These are phyloP conservation scores for Melanotaenia nigrans DNA, from an alignment of 2,797 vertebrate genomes.

Conservation along the genomic window DNA sequence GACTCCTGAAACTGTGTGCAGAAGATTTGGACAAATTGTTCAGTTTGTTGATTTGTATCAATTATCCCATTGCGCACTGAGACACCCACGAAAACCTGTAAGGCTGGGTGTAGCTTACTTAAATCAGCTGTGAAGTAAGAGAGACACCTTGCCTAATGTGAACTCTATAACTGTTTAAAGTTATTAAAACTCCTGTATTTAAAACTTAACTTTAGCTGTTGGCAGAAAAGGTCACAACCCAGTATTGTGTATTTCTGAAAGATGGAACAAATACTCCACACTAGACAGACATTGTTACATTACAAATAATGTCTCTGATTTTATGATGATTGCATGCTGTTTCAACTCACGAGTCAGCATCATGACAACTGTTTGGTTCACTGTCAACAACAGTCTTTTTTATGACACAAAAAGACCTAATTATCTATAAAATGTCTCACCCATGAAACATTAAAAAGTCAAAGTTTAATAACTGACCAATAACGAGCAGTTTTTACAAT, in stretches of 20 bases:
- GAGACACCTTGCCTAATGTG: no score
- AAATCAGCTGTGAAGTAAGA: no score
- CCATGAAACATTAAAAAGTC: slow-evolving; percentile 60
- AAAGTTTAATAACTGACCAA: slow-evolving; percentile 73
- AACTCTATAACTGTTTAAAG: no score
- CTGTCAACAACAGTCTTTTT: not conserved
- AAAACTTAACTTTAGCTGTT: not conserved
- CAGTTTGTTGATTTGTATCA: no score
- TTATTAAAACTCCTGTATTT: no score
- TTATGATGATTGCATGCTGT: not conserved
- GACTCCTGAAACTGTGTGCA: no score
- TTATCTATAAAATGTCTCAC: slow-evolving; percentile 17
- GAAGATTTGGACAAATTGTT: no score
- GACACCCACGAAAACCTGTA: no score
- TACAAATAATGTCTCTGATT: not conserved
- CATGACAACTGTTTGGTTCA: not conserved
- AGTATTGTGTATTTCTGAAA: not conserved
- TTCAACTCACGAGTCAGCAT: not conserved
- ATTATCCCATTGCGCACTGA: no score
- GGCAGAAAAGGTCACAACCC: not conserved
- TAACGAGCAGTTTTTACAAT: slow-evolving; percentile 63
- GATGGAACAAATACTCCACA: not conserved
- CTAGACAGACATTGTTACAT: not conserved
- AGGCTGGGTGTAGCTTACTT: no score
- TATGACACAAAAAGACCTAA: not conserved